phyloP scores from a whole-genome alignment of 2,888 invertebrate species.

The Thalpophila matura region DNA sequence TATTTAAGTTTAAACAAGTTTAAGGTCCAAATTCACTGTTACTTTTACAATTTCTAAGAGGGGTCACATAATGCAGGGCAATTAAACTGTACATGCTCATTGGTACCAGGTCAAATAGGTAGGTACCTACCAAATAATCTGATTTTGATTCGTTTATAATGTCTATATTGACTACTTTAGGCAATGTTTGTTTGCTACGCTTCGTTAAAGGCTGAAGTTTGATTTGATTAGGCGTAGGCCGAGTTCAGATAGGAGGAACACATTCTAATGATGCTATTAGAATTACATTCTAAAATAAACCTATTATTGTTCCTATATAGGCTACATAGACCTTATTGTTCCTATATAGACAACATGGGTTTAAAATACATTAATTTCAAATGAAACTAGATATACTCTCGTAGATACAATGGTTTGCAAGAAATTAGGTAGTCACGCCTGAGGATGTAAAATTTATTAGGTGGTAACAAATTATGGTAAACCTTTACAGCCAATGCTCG shows the following conservation, averaged over 20 bases:
- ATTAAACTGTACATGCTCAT: constrained; percentile 2
- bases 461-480: constrained; percentile 18
- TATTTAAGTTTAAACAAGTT: too few species aligned
- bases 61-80: too few species aligned
- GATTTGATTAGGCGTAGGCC: constrained; percentile 23
- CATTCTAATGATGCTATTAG: constrained; percentile 9
- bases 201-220: constrained; percentile 44
- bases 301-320: neutral
- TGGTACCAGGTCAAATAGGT: constrained; percentile 15
- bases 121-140: too few species aligned
- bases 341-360: constrained; percentile 1
- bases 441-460: constrained; percentile 13
- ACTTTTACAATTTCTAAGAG: too few species aligned
- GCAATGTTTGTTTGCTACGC: constrained; percentile 36
- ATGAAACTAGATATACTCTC: constrained; percentile 5
- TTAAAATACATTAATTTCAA: neutral
- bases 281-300: constrained; percentile 6
- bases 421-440: constrained; percentile 4
- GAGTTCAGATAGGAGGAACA: constrained; percentile 10
- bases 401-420: constrained; percentile 3
- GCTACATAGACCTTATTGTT: neutral
- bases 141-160: constrained; percentile 39
- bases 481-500: constrained; percentile 38
- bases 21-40: too few species aligned
- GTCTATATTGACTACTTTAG: constrained; percentile 26